Percentiles rank a stretch among this genome's conserved stretches.
These are phyloP conservation scores for Delichon dasypus DNA, from an alignment of 2,797 vertebrate genomes.

Conservation along the genomic window DNA sequence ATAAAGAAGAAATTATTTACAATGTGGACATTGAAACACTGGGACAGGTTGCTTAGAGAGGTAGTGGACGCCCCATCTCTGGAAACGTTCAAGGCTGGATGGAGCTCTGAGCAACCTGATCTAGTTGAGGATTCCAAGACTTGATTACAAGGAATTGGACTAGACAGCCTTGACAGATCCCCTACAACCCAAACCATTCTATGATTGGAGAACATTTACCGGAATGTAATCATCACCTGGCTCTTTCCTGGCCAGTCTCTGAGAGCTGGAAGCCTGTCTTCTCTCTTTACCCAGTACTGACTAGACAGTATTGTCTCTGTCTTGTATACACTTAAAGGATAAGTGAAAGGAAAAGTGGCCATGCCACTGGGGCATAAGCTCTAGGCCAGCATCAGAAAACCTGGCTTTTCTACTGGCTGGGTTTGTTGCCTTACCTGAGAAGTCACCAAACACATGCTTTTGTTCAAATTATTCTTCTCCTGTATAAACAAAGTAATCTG, in stretches of 20 bases:
- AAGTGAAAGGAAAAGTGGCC: not conserved
- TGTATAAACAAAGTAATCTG: not conserved
- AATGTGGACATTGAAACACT: not conserved
- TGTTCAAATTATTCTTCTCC: not conserved
- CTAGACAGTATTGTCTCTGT: not conserved
- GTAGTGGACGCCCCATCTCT: no score
- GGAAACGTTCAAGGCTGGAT: not conserved
- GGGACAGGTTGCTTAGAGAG: not conserved
- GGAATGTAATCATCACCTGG: not conserved
- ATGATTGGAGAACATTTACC: not conserved
- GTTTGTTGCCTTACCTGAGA: rapidly evolving
- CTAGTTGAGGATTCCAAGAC: not conserved
- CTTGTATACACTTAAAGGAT: not conserved
- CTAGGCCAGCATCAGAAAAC: not conserved
- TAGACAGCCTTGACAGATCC: not conserved
- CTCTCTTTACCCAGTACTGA: not conserved
- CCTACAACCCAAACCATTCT: not conserved
- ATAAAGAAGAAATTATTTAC: not conserved
- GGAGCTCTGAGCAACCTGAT: not conserved
- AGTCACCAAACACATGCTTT: not conserved
- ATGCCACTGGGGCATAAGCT: not conserved
- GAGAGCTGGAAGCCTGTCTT: not conserved
- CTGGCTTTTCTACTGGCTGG: not conserved
- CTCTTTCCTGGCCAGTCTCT: not conserved
- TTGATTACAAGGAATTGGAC: not conserved